Evolutionary conservation across 1,140 invertebrate genomes (phyloP), one percentile per base, ranked within the genome.

Genomic region (Rhagoletis zephyria): DNA sequence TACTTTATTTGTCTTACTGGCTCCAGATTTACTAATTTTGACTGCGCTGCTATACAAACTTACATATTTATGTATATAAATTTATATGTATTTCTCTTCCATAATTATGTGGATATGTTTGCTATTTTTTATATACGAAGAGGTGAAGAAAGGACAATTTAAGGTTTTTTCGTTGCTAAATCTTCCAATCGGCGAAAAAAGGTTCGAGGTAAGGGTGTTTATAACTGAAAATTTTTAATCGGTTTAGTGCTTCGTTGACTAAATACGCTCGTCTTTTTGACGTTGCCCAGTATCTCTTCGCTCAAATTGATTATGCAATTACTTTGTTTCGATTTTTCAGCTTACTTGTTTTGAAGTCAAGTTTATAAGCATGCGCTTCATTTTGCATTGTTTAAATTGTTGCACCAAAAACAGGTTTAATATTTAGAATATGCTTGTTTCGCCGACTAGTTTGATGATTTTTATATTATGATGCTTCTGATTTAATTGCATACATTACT

Each of bases 81-180:
- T 48, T n/a, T 77, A n/a, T 77, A 48, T 77, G 3, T 77, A 40
- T 4, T 6, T 42, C 30, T 30, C 30, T 30, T 30, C 10, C 7
- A 9, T 56, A 2, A 56, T 10, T 56, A 0, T 81, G 1, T 56
- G 9, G 19, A 19, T 70, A 45, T 70, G 14, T 45, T 70, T 70
- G 48, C 56, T 77, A 19, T 56, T 77, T 56, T 77, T 77, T 56
- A 56, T 77, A 77, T 77, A 45, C 74, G 56, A 77, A 77, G 45
- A 7, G 19, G 48, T 56, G 74, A 30, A 81, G 48, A 81, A 56
- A 48, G n/a, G 2, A 9, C n/a, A 74, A 81, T 19, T 9, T 56
- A 56, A 7, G 4, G 14, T 81, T 81, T 74, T 81, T 30, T 30
- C 30, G 30, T 30, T 30, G 30, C 30, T 0, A 30, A 30, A 30